These are phyloP conservation scores for Neoascia interrupta DNA, from an alignment of 2,888 invertebrate species.

Conservation along the genomic window DNA sequence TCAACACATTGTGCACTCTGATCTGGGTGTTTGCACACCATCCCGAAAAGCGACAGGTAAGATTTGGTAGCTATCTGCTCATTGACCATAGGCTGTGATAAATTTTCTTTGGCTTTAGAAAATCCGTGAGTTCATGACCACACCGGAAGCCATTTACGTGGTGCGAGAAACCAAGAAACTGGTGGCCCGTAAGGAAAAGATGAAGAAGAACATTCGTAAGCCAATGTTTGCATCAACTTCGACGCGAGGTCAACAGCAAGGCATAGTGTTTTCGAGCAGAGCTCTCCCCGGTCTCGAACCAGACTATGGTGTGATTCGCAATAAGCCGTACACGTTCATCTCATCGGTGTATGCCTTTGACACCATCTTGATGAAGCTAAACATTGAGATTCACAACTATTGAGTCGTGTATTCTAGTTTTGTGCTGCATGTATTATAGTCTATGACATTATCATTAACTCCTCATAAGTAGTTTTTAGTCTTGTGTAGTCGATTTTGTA, in stretches of 20 bases:
- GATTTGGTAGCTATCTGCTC: too few species aligned
- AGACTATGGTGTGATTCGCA: conserved; percentile 78
- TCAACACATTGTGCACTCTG: conserved; percentile 84
- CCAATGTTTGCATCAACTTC: conserved; percentile 45
- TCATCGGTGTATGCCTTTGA: conserved; percentile 79
- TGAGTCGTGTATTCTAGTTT: too few species aligned
- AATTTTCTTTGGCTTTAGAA: conserved; percentile 73
- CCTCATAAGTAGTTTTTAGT: neutral
- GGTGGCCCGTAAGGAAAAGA: conserved; percentile 79
- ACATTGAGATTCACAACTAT: conserved; percentile 73
- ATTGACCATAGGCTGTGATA: neutral
- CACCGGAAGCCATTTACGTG: conserved; percentile 78
- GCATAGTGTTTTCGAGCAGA: conserved; percentile 71
- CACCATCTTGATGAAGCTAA: conserved; percentile 76
- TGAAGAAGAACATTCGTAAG: conserved; percentile 78
- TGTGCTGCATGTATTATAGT: too few species aligned
- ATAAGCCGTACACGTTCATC: conserved; percentile 77
- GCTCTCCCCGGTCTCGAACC: conserved; percentile 77
- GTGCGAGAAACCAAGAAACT: conserved; percentile 79
- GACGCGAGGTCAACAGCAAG: conserved; percentile 66
- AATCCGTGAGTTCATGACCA: conserved; percentile 78
- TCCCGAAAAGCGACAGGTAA: conserved; percentile 76
- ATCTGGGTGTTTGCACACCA: conserved; percentile 83
- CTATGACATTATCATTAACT: too few species aligned
- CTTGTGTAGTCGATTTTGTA: conserved; percentile 16